Conservation (phyloP, 1,140 invertebrate species). For the Tyrophagus putrescentiae region DNA sequence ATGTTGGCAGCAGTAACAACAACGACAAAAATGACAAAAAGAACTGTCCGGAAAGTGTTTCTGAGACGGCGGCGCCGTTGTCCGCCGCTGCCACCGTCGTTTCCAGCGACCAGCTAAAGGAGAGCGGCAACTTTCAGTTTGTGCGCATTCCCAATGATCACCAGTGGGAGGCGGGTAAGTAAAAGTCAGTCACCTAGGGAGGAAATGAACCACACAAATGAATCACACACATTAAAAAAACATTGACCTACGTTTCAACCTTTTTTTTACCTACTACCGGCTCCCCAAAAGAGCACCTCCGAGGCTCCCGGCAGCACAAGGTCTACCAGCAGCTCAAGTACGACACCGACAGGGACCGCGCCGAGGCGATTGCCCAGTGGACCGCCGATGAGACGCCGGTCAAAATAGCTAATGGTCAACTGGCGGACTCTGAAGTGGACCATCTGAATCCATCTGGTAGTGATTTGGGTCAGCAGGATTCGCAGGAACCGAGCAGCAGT, state of each 20-base stretch:
- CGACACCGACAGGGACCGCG: not conserved
- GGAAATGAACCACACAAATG: not conserved
- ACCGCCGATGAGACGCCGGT: too few relatives aligned
- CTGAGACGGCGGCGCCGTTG: not conserved
- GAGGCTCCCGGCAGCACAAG: not conserved
- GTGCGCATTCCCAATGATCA: conserved; percentile 6
- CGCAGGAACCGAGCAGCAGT: too few relatives aligned
- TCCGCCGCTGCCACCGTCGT: not conserved
- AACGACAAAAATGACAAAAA: too few relatives aligned
- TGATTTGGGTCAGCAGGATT: too few relatives aligned
- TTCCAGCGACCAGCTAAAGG: not conserved
- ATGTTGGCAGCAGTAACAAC: not conserved
- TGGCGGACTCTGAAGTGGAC: too few relatives aligned
- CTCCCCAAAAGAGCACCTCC: not conserved
- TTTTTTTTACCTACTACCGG: too few relatives aligned
- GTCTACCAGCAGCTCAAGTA: not conserved
- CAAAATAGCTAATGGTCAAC: too few relatives aligned
- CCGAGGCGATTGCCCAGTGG: not conserved
- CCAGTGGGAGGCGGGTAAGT: conserved; percentile 4
- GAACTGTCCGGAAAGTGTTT: not conserved
- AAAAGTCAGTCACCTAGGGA: not conserved
- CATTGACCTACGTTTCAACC: not conserved
- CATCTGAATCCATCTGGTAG: too few relatives aligned
- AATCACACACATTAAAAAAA: too few relatives aligned
- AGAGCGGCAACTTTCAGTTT: not conserved